These are phyloP conservation scores for Emydura subglobosa DNA, from an alignment of 2,113 vertebrate species.

Conservation along the genomic window DNA sequence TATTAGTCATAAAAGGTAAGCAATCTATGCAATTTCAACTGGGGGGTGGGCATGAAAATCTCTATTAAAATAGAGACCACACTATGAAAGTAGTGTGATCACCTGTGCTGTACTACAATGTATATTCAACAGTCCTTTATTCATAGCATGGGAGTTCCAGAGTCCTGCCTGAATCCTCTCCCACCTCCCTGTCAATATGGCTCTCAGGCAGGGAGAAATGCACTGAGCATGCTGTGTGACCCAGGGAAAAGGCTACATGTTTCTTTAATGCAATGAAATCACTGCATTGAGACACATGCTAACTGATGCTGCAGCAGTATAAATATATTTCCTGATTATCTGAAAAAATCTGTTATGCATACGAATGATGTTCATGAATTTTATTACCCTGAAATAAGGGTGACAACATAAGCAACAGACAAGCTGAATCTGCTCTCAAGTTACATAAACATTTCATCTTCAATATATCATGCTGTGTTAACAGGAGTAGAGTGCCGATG, in stretches of 20 bases:
- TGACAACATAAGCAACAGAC: background rate
- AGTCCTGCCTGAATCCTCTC: background rate
- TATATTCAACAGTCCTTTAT: background rate
- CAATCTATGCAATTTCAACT: background rate
- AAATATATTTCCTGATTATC: background rate
- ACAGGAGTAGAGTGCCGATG: background rate
- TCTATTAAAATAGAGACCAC: background rate
- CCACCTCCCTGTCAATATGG: background rate
- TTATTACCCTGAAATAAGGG: background rate
- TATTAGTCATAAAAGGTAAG: background rate
- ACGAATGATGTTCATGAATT: background rate
- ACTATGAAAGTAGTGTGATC: background rate
- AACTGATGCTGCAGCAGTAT: background rate
- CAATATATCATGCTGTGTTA: background rate
- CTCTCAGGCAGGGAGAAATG: background rate
- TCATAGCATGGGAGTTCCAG: background rate
- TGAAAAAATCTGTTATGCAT: background rate
- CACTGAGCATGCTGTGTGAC: background rate
- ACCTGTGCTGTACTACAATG: background rate
- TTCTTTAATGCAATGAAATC: conserved; percentile 20
- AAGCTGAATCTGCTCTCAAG: background rate
- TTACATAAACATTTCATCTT: background rate
- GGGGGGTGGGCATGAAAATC: background rate
- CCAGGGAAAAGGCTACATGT: background rate
- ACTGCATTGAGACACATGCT: background rate